phyloP scores from a whole-genome alignment of 2,113 vertebrate species.

The Pseudolaguvia tuberculata region DNA sequence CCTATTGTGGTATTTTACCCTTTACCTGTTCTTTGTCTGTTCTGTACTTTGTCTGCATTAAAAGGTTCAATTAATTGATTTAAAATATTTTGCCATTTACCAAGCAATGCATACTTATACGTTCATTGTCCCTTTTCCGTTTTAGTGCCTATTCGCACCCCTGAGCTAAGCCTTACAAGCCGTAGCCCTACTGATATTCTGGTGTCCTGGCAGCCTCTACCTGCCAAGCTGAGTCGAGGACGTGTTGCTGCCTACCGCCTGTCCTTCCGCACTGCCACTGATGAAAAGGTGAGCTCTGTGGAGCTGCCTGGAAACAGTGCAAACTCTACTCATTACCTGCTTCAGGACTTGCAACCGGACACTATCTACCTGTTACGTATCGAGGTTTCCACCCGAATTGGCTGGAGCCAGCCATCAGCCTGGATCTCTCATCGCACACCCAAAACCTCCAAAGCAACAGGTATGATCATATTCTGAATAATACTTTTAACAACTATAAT shows the following conservation, averaged over 20 bases:
- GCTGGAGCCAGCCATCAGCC: slow-evolving; percentile 87
- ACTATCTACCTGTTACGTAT: slow-evolving; percentile 89
- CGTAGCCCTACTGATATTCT: slow-evolving; percentile 86
- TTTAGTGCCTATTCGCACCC: slow-evolving; percentile 88
- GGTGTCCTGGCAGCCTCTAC: slow-evolving; percentile 86
- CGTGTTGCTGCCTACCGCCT: slow-evolving; percentile 81
- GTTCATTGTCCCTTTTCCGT: slow-evolving; percentile 28
- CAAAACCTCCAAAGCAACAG: slow-evolving; percentile 83
- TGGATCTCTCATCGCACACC: slow-evolving; percentile 93
- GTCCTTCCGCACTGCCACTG: slow-evolving; percentile 81
- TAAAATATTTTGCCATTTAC: not conserved
- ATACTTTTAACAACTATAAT: not conserved
- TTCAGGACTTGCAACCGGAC: slow-evolving; percentile 78
- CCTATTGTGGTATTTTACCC: not conserved
- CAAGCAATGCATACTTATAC: not conserved
- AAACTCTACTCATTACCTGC: slow-evolving; percentile 71
- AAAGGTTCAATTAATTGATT: not conserved
- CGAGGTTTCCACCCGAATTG: slow-evolving; percentile 82
- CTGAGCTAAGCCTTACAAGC: slow-evolving; percentile 89
- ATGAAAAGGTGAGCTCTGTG: slow-evolving; percentile 72
- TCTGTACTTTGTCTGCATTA: not conserved
- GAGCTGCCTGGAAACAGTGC: slow-evolving; percentile 77
- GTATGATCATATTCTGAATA: slow-evolving; percentile 58
- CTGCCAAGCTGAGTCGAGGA: slow-evolving; percentile 80
- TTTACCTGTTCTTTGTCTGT: too few species aligned